phyloP scores from a whole-genome alignment of 2,113 vertebrate species.

The Myotis yumanensis region DNA sequence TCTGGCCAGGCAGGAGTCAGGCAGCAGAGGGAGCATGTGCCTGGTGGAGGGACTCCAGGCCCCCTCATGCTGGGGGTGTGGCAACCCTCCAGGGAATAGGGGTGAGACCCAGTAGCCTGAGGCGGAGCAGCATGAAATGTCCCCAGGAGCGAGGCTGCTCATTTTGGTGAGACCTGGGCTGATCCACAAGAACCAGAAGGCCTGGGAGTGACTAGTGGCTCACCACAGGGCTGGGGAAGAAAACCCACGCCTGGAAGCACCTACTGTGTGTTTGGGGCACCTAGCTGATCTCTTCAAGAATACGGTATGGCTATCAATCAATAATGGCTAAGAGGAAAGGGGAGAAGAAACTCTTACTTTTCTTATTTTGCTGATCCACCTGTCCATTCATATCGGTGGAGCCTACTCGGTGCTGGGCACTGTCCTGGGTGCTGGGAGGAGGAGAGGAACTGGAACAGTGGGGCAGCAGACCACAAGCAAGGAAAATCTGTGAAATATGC shows the following conservation, averaged over 20 bases:
- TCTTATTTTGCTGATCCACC: not conserved
- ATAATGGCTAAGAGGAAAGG: not conserved
- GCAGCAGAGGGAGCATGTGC: not conserved
- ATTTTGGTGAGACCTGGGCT: not conserved
- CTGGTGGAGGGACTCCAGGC: not conserved
- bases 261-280: not conserved
- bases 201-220: not conserved
- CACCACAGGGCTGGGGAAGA: fast-evolving
- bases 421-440: not conserved
- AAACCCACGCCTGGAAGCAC: not conserved
- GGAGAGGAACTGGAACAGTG: not conserved
- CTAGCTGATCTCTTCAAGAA: not conserved
- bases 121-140: not conserved
- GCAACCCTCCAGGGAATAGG: not conserved
- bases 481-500: not conserved
- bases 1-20: not conserved
- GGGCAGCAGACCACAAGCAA: fast-evolving
- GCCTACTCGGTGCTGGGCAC: not conserved
- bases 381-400: not conserved
- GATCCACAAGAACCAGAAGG: not conserved
- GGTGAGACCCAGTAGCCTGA: not conserved
- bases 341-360: not conserved
- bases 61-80: fast-evolving
- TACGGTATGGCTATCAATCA: not conserved
- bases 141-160: not conserved